Evolutionary conservation across 2,797 vertebrate genomes (phyloP), one percentile per base, ranked within the genome.

Genomic region (Crocidura indochinensis): DNA sequence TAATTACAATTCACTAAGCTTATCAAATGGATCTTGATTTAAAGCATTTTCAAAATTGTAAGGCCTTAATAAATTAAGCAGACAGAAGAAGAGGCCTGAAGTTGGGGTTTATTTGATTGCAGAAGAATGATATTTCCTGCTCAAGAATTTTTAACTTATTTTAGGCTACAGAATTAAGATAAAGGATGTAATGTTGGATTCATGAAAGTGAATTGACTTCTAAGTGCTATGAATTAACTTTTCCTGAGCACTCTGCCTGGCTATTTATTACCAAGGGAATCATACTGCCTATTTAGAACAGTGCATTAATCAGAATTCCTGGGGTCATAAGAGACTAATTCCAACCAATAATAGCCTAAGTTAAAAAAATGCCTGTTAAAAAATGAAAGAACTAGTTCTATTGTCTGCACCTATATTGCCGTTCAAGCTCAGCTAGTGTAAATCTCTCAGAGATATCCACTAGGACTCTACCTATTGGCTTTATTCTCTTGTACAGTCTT

Each of bases 1-100:
- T 95, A 95, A 95, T 94, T 92, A 83, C 0, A 8, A 86, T 90
- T 87, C 82, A 69, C 24, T 76, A 88, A 62, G 62, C 38, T 83
- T 49, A 74, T 56, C 91, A 88, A 93, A 93, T 82, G 56, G 67
- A 76, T 90, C 72, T 82, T 82, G 91, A 79, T 86, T 81, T 81
- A 85, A 93, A 92, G 29, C 20, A 27, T 92, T 93, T 91, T 92
- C 68, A 82, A 93, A 92, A 60, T 64, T 87, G 72, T 56, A 62
- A 94, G 72, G 24, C 26, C 38, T 94, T 74, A 67, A 53, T 77
- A 88, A 95, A 92, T 87, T 84, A 88, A 90, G 67, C 46, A 67
- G 87, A 83, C 53, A 82, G 68, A 90, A 77, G 62, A 10, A 78
- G 62, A 11, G 92, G 86, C 22, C 84, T 84, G 44, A 83, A 91